Conservation (phyloP, 2,888 invertebrate genomes). For the Brachypalpus laphriformis region DNA sequence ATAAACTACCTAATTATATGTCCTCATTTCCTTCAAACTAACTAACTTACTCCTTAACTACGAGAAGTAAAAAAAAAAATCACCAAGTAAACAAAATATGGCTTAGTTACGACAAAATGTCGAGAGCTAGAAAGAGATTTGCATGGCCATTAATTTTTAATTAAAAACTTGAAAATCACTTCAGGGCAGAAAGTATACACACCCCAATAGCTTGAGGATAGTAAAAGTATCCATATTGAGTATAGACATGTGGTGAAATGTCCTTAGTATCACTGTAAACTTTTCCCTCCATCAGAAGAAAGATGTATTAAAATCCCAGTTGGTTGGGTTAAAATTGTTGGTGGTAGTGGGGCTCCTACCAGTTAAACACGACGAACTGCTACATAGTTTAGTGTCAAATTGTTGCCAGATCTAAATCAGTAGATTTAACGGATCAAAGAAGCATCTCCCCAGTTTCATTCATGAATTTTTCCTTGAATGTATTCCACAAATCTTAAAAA, state of each 20-base stretch:
- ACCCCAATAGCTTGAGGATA: not conserved
- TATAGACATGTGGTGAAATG: not conserved
- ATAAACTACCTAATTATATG: conserved; percentile 67
- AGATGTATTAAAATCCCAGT: not conserved
- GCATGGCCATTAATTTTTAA: conserved; percentile 72
- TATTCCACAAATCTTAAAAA: too few relatives aligned
- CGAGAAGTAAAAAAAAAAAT: not conserved
- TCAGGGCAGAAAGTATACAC: conserved; percentile 16
- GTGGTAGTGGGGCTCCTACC: not conserved
- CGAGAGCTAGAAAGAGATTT: conserved; percentile 41
- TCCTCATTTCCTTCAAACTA: conserved; percentile 58
- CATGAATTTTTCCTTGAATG: too few relatives aligned
- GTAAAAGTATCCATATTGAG: conserved; percentile 14
- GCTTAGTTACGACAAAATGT: conserved; percentile 43
- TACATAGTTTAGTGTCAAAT: not conserved
- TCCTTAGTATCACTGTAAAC: not conserved
- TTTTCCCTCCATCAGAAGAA: not conserved
- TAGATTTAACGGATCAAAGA: not conserved
- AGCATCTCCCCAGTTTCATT: too few relatives aligned
- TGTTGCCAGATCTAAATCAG: too few relatives aligned
- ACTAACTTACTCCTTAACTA: conserved; percentile 30
- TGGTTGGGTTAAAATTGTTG: not conserved
- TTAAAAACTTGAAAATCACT: conserved; percentile 70
- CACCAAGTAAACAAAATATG: conserved; percentile 30
- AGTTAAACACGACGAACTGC: not conserved